Conservation (phyloP, 2,113 vertebrate genomes). For the Pterocles orientalis region DNA sequence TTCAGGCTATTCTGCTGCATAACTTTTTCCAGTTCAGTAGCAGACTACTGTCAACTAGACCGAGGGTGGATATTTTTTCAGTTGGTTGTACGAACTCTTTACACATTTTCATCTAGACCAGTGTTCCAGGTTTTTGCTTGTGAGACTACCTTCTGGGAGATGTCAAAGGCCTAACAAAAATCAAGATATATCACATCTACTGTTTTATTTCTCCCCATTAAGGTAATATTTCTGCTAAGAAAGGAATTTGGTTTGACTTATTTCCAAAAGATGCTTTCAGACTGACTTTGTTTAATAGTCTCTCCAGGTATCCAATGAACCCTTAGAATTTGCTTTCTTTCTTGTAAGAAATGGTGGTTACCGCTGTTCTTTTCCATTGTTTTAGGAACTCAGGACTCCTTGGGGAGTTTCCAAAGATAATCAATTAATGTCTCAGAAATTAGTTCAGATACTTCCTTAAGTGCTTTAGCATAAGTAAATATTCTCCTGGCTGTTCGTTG, state of each 20-base stretch:
- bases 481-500: not conserved
- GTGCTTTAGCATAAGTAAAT: not conserved
- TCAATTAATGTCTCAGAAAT: not conserved
- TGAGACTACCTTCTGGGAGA: not conserved
- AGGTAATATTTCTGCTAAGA: not conserved
- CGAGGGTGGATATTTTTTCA: not conserved
- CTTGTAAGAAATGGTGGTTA: not conserved
- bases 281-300: not conserved
- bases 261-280: not conserved
- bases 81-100: not conserved
- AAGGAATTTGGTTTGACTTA: not conserved
- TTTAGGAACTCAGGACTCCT: not conserved
- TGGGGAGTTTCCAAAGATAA: not conserved
- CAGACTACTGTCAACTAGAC: not conserved
- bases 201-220: not conserved
- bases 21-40: not conserved
- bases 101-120: not conserved
- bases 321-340: not conserved
- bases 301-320: not conserved
- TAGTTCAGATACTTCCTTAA: not conserved
- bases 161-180: not conserved
- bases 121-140: not conserved
- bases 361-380: not conserved
- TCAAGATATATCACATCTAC: not conserved
- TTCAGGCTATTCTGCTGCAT: not conserved